phyloP scores from a whole-genome alignment of 2,888 invertebrate genomes.

The Calliphora vomitoria region DNA sequence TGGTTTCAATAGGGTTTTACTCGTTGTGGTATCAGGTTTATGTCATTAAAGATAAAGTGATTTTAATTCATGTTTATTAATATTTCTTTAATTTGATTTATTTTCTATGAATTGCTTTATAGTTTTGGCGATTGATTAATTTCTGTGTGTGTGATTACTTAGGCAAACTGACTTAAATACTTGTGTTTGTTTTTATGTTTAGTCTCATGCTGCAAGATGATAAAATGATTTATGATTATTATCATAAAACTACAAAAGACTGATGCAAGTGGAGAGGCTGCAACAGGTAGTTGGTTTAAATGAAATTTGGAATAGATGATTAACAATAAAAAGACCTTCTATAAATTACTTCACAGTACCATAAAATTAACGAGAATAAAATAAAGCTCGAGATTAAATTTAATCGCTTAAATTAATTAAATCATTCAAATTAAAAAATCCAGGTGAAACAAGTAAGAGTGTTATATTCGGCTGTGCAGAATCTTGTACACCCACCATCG shows the following conservation, averaged over 20 bases:
- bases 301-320: no score
- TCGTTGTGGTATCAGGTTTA: constrained; percentile 42
- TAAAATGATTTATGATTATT: constrained; percentile 52
- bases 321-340: no score
- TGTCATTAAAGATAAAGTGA: constrained; percentile 70
- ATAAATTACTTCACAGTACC: no score
- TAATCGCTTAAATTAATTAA: no score
- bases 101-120: constrained; percentile 48
- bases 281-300: neutral
- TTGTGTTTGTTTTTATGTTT: neutral
- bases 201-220: neutral
- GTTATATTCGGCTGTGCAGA: no score
- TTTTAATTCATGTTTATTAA: constrained; percentile 69
- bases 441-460: no score
- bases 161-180: neutral
- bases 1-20: constrained; percentile 44
- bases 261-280: neutral
- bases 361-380: no score
- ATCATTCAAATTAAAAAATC: no score
- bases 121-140: constrained; percentile 66
- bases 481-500: no score
- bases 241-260: neutral
- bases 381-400: no score
- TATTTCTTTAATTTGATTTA: constrained; percentile 68
- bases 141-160: neutral